Conservation (phyloP, 2,888 invertebrate genomes). For the Blomia tropicalis region DNA sequence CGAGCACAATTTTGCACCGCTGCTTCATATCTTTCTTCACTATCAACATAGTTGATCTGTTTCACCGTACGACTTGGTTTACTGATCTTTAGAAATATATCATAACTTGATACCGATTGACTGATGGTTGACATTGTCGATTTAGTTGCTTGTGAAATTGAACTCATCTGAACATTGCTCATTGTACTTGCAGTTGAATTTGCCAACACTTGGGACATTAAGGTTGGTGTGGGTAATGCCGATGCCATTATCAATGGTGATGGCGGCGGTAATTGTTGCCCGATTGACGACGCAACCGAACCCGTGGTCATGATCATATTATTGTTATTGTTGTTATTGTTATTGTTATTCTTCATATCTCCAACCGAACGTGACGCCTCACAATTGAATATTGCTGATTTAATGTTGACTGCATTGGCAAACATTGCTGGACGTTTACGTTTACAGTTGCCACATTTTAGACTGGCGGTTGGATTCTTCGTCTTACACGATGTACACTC, state of each 20-base stretch:
- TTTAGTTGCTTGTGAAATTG: too few relatives aligned
- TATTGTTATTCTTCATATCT: neutral
- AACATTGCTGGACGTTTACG: neutral
- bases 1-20: slow-evolving; percentile 42
- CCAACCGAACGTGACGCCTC: too few relatives aligned
- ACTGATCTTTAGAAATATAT: neutral
- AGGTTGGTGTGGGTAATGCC: too few relatives aligned
- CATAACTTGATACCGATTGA: neutral
- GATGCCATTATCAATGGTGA: too few relatives aligned
- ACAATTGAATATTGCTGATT: too few relatives aligned
- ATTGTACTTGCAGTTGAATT: too few relatives aligned
- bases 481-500: neutral
- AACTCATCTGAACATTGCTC: too few relatives aligned
- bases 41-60: neutral
- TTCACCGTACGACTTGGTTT: neutral
- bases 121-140: neutral
- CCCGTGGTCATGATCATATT: too few relatives aligned
- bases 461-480: neutral
- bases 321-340: neutral
- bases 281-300: too few relatives aligned
- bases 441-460: neutral
- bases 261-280: too few relatives aligned
- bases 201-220: neutral
- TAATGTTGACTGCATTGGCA: neutral
- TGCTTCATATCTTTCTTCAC: neutral